These are phyloP conservation scores for Rhagoletis zephyria DNA, from an alignment of 1,140 invertebrate species.

Conservation along the genomic window DNA sequence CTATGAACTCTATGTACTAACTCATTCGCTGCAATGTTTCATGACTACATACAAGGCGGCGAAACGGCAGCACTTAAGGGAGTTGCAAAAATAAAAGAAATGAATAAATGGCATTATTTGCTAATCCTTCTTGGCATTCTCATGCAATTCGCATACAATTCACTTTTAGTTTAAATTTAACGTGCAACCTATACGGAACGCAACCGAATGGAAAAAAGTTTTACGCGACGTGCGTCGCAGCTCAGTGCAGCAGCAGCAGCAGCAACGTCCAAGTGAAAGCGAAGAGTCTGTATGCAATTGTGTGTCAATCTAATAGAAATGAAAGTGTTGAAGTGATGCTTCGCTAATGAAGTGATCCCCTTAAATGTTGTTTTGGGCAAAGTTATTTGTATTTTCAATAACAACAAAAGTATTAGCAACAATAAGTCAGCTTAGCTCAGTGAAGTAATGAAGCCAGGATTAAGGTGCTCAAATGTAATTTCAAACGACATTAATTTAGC, in stretches of 20 bases:
- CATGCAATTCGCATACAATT: background rate
- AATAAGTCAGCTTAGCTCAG: no score
- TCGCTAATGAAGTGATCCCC: background rate
- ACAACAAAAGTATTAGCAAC: no score
- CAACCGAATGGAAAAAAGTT: background rate
- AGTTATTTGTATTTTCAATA: background rate
- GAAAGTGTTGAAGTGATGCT: background rate
- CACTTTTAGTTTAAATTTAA: slow-evolving; percentile 47
- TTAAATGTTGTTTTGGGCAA: background rate
- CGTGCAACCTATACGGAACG: slow-evolving; percentile 32
- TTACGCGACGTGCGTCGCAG: slow-evolving; percentile 30
- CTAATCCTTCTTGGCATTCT: background rate
- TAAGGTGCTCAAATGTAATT: background rate
- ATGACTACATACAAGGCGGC: background rate
- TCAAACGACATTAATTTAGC: background rate
- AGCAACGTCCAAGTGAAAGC: background rate
- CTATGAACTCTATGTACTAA: background rate
- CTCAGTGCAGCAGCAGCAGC: slow-evolving; percentile 9
- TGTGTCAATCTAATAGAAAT: background rate
- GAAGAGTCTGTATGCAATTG: no score
- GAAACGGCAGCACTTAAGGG: slow-evolving; percentile 1
- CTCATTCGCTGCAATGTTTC: background rate
- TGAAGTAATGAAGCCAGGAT: background rate
- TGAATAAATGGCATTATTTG: slow-evolving; percentile 2
- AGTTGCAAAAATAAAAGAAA: slow-evolving; percentile 7